Evolutionary conservation across 1,140 invertebrate species (phyloP).

Genomic region (Procambarus clarkii): DNA sequence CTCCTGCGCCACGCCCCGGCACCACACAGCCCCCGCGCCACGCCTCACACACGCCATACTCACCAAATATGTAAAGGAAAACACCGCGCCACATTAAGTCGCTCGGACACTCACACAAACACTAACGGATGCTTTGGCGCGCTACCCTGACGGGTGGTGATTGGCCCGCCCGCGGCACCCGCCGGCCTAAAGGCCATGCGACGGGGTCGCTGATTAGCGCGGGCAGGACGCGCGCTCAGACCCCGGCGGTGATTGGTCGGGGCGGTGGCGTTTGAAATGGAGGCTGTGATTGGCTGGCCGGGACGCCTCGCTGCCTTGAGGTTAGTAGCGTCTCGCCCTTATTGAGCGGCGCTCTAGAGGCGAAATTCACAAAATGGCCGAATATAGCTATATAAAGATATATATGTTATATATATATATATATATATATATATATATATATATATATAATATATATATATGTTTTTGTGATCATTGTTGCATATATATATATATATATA

Average conservation of each 20-base stretch:
- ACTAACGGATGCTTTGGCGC: conserved; percentile 64
- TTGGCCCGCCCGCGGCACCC: conserved; percentile 28
- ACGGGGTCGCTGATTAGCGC: too few species aligned
- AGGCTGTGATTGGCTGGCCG: not conserved
- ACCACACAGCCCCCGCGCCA: not conserved
- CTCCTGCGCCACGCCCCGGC: not conserved
- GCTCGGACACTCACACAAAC: conserved; percentile 38
- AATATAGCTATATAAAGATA: not conserved
- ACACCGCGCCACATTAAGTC: conserved; percentile 29
- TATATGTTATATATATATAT: too few species aligned
- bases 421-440: too few species aligned
- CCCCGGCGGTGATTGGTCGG: not conserved
- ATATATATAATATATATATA: too few species aligned
- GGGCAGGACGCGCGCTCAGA: too few species aligned
- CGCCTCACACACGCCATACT: conserved; percentile 3
- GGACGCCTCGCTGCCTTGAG: too few species aligned
- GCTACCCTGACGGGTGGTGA: conserved; percentile 23
- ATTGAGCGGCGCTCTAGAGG: conserved; percentile 50
- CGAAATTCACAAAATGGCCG: conserved; percentile 57
- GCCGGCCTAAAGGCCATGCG: too few species aligned
- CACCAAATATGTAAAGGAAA: conserved; percentile 51
- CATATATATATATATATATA: too few species aligned
- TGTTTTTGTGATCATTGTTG: too few species aligned
- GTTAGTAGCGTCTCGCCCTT: too few species aligned
- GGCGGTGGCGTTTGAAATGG: conserved; percentile 5